Evolutionary conservation across 2,797 vertebrate species (phyloP).

Genomic region (Brachyrhaphis roseni): DNA sequence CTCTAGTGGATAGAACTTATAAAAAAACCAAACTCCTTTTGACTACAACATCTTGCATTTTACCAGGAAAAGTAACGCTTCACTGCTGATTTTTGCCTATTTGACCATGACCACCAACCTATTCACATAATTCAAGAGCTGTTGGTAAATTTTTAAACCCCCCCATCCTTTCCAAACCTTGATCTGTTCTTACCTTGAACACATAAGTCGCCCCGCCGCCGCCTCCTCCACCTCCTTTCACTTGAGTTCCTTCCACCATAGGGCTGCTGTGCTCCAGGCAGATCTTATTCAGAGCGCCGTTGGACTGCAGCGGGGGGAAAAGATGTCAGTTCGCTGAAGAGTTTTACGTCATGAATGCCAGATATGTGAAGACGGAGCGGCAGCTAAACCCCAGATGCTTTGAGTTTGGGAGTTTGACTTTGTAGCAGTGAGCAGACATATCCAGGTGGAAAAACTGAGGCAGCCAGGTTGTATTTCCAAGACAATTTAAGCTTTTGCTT

Average conservation of each 20-base stretch:
- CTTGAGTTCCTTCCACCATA: slow-evolving; percentile 89
- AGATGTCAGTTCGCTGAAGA: slow-evolving; percentile 39
- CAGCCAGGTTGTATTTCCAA: not conserved
- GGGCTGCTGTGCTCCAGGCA: slow-evolving; percentile 91
- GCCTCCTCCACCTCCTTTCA: slow-evolving; percentile 92
- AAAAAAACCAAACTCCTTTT: not conserved
- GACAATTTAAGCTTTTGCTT: not conserved
- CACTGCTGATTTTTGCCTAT: not conserved
- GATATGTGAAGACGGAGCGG: slow-evolving; percentile 19
- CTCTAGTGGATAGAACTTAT: not conserved
- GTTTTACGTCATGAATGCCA: slow-evolving; percentile 31
- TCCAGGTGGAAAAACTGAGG: slow-evolving; percentile 11
- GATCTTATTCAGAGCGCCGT: slow-evolving; percentile 87
- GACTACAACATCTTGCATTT: not conserved
- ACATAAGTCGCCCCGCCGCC: slow-evolving; percentile 95
- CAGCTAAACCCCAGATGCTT: slow-evolving; percentile 32
- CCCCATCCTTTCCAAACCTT: not conserved
- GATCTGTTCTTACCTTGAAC: slow-evolving; percentile 87
- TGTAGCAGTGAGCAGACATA: slow-evolving; percentile 32
- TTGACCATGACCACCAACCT: slow-evolving; percentile 1
- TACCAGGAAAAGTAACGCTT: not conserved
- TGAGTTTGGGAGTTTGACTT: slow-evolving; percentile 22
- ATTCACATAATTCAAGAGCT: not conserved
- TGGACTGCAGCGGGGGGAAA: slow-evolving; percentile 77
- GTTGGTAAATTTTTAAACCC: not conserved